These are phyloP conservation scores for Okapia johnstoni DNA, from an alignment of 2,113 vertebrate genomes.

Conservation along the genomic window DNA sequence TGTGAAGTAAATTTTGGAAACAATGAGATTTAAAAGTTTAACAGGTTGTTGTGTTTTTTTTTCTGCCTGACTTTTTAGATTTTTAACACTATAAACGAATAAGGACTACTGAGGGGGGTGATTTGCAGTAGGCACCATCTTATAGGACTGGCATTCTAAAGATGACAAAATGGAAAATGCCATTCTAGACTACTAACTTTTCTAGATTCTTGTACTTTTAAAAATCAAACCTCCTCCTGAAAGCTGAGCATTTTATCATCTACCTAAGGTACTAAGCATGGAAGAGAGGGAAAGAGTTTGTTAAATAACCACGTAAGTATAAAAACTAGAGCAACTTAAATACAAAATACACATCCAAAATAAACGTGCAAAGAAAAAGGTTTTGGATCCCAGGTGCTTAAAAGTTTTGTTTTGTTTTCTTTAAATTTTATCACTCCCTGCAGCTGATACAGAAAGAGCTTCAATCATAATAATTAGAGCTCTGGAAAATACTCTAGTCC, in stretches of 20 bases:
- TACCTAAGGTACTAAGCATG: background rate
- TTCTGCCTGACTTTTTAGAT: background rate
- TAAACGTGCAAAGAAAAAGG: background rate
- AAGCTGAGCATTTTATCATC: background rate
- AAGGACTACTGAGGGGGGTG: background rate
- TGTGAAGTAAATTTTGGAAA: background rate
- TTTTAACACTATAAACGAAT: background rate
- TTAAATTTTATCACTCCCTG: background rate
- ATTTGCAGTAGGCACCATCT: background rate
- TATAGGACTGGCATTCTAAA: background rate
- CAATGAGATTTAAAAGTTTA: background rate
- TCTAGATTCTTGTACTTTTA: background rate
- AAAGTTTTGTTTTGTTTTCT: background rate
- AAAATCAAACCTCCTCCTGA: background rate
- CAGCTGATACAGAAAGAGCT: background rate
- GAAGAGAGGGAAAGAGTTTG: background rate
- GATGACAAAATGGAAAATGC: background rate
- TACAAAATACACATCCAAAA: background rate
- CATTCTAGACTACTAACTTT: background rate
- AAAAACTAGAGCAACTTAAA: background rate
- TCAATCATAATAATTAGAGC: background rate
- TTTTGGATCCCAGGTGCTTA: background rate
- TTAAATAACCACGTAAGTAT: background rate
- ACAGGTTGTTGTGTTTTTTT: background rate
- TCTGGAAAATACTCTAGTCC: background rate